A percentile compares a stretch with the other conserved stretches of the same genome.
Evolutionary conservation across 2,888 invertebrate genomes (phyloP).

Genomic region (Beris morrisii): DNA sequence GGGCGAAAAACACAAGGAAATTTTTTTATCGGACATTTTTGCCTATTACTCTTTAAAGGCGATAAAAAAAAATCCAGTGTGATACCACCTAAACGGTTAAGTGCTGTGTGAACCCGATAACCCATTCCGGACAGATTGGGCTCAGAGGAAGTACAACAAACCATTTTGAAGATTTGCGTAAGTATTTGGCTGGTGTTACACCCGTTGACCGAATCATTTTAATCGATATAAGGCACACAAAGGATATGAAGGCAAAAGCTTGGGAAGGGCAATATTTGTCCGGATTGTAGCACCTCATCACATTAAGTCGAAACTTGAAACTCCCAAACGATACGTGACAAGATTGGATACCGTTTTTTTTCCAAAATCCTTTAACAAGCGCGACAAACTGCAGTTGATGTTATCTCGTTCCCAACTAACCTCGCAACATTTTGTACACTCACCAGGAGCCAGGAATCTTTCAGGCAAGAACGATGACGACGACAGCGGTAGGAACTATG

Average conservation of each 20-base stretch:
- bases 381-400: slow-evolving; percentile 25
- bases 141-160: neutral
- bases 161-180: slow-evolving; percentile 22
- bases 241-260: too few relatives aligned
- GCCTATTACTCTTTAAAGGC: slow-evolving; percentile 20
- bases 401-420: slow-evolving; percentile 27
- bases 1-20: slow-evolving; percentile 22
- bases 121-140: slow-evolving; percentile 20
- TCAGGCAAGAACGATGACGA: slow-evolving; percentile 12
- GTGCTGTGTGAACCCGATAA: slow-evolving; percentile 31
- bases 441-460: slow-evolving; percentile 18
- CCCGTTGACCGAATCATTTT: neutral
- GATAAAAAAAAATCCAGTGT: slow-evolving; percentile 27
- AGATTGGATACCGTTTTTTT: slow-evolving; percentile 1
- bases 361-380: neutral
- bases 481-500: slow-evolving; percentile 2
- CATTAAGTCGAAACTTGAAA: too few relatives aligned
- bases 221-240: slow-evolving; percentile 9
- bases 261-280: too few relatives aligned
- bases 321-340: neutral
- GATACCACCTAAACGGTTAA: slow-evolving; percentile 24
- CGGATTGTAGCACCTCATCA: too few relatives aligned
- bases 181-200: slow-evolving; percentile 1
- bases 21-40: slow-evolving; percentile 16
- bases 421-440: slow-evolving; percentile 1